Evolutionary conservation across 2,888 invertebrate genomes (phyloP), one percentile per base, ranked within the genome.

Genomic region (Augiades crinisus): DNA sequence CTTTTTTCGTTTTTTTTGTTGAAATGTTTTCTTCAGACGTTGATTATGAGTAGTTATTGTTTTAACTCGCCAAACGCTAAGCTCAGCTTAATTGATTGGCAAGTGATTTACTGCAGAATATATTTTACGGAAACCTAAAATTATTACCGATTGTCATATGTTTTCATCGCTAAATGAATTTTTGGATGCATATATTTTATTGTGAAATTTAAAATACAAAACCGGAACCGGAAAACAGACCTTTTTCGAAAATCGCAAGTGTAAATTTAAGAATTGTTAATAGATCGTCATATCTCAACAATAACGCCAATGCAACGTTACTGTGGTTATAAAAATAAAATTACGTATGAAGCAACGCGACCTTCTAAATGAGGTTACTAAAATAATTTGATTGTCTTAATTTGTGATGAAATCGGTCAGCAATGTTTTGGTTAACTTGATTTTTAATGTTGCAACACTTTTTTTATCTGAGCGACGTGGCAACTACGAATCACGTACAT

Each of bases 311-410:
- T 24, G 34, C 41, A 51, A 44, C 44, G 37, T 44, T 51, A 51
- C 44, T 51, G 37, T 44, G 44, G 36, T 36, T 21, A 36, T 51
- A 36, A 36, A 50, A 43, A 43, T 17, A 44, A 51, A 44, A 44
- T 27, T 44, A 43, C 16, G 36, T 12, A 16, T 43, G 50, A 27
- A 24, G 50, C 50, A 50, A 50, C 43, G n/a, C 36, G 33, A 17
- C 50, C 50, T 43, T 50, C 43, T 19, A 16, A 50, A 50, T 36
- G 50, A 51, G 50, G 50, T 51, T 30, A 51, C 51, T 30, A 37
- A 36, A 37, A 51, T 37, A 44, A 51, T 44, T 37, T 51, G 30
- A 51, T 51, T 44, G 44, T 51, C 51, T 51, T 51, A 44, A 44
- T 51, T 51, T 44, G 30, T 51, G 27, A 37, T 44, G 51, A 44